phyloP scores from a whole-genome alignment of 1,140 invertebrate species.

The Ceratosolen solmsi region DNA sequence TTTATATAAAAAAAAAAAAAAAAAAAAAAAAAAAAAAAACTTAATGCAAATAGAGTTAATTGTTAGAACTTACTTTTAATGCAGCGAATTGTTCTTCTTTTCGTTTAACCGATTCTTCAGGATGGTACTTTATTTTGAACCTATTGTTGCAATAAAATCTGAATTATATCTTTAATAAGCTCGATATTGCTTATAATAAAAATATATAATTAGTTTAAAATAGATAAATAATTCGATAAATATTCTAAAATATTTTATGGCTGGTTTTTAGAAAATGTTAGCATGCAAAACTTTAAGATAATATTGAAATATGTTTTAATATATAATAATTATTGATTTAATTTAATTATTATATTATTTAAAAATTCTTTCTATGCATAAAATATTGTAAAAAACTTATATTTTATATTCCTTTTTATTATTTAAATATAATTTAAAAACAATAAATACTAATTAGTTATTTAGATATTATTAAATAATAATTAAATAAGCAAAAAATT shows the following conservation, averaged over 20 bases:
- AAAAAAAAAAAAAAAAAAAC: not conserved
- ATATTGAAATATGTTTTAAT: not conserved
- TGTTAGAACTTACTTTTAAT: slow-evolving; percentile 80
- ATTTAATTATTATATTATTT: not conserved
- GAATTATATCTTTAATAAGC: slow-evolving; percentile 29
- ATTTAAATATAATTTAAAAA: not conserved
- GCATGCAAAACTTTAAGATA: slow-evolving; percentile 37
- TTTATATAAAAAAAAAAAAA: not conserved
- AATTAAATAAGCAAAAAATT: not conserved
- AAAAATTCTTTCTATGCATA: not conserved
- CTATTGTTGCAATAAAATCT: slow-evolving; percentile 75
- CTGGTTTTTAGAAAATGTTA: not conserved
- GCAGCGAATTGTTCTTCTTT: slow-evolving; percentile 90
- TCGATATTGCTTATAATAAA: slow-evolving; percentile 40
- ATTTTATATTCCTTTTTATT: not conserved
- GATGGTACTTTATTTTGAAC: slow-evolving; percentile 99
- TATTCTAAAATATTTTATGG: slow-evolving; percentile 14
- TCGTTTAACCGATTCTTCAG: slow-evolving; percentile 93
- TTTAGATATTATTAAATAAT: not conserved
- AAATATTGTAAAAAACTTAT: not conserved
- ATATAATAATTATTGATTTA: no score
- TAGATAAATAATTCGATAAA: slow-evolving; percentile 49
- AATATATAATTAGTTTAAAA: slow-evolving; percentile 41
- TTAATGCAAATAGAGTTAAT: not conserved
- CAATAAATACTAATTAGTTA: not conserved